Percentiles rank a stretch among this genome's conserved stretches.
phyloP scores from a whole-genome alignment of 2,888 invertebrate species.

The Cephus pygmeus region DNA sequence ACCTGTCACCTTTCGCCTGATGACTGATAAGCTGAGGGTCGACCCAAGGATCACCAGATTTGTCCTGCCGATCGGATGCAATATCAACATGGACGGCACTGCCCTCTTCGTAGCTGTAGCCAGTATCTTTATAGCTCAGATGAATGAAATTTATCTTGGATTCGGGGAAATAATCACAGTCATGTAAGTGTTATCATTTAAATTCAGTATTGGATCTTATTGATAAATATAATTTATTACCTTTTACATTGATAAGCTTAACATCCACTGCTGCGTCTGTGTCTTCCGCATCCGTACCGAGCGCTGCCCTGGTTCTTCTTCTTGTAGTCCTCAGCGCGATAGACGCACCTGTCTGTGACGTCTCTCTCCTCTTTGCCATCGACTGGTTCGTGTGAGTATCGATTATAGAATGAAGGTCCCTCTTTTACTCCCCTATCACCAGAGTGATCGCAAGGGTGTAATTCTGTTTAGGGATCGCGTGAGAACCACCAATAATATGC shows the following conservation, averaged over 20 bases:
- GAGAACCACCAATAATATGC: constrained; percentile 87
- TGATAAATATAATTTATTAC: constrained; percentile 14
- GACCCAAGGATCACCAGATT: constrained; percentile 87
- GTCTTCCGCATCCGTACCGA: constrained; percentile 88
- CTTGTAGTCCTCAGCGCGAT: constrained; percentile 85
- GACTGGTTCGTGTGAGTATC: constrained; percentile 90
- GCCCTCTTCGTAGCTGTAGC: constrained; percentile 90
- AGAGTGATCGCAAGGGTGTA: not conserved
- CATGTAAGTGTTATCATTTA: constrained; percentile 72
- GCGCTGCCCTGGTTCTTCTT: constrained; percentile 84
- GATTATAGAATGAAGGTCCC: constrained; percentile 1
- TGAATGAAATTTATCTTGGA: constrained; percentile 84
- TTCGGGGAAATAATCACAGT: constrained; percentile 89
- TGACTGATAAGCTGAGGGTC: constrained; percentile 85
- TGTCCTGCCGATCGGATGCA: constrained; percentile 90
- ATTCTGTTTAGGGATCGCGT: constrained; percentile 78
- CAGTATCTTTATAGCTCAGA: constrained; percentile 87
- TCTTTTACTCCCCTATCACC: not conserved
- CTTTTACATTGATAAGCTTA: constrained; percentile 67
- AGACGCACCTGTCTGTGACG: constrained; percentile 84
- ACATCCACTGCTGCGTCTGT: constrained; percentile 89
- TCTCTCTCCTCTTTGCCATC: constrained; percentile 84
- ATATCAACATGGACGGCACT: constrained; percentile 94
- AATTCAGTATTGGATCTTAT: not conserved
- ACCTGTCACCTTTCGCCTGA: constrained; percentile 86